Percentiles rank a stretch among this genome's conserved stretches.
Conservation (phyloP, 2,113 vertebrate species). For the Plotosus lineatus region DNA sequence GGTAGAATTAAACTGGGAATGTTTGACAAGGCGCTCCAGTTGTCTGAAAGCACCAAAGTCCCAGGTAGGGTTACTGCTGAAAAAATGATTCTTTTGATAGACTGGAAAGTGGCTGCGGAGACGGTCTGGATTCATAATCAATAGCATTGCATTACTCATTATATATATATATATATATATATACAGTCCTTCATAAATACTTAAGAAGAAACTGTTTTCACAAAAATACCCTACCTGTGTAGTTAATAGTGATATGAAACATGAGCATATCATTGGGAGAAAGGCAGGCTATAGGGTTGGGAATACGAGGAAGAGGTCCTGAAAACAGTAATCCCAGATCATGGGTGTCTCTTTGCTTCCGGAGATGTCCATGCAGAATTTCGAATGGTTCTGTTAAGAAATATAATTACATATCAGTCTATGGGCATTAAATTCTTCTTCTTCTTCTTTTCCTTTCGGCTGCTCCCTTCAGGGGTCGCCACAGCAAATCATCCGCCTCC, state of each 20-base stretch:
- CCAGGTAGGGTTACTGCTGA: conserved; percentile 87
- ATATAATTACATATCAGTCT: not conserved
- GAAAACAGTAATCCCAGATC: not conserved
- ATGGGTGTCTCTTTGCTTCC: conserved; percentile 54
- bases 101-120: conserved; percentile 84
- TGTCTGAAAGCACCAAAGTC: conserved; percentile 87
- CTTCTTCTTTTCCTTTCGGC: too few species aligned
- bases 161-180: conserved; percentile 2
- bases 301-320: conserved; percentile 69
- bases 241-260: conserved; percentile 82
- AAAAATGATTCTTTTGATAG: conserved; percentile 90
- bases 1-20: conserved; percentile 82
- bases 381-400: conserved; percentile 57
- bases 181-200: conserved; percentile 5
- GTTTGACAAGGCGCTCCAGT: conserved; percentile 79
- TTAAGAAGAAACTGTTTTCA: not conserved
- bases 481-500: too few species aligned
- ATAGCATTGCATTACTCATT: not conserved
- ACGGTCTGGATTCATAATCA: conserved; percentile 70
- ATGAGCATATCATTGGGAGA: conserved; percentile 79
- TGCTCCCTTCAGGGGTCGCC: too few species aligned
- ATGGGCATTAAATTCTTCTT: not conserved
- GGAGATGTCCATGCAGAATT: conserved; percentile 43
- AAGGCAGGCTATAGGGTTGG: conserved; percentile 86
- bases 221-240: conserved; percentile 69